Conservation (phyloP, 2,888 invertebrate genomes). For the Hesperia comma region DNA sequence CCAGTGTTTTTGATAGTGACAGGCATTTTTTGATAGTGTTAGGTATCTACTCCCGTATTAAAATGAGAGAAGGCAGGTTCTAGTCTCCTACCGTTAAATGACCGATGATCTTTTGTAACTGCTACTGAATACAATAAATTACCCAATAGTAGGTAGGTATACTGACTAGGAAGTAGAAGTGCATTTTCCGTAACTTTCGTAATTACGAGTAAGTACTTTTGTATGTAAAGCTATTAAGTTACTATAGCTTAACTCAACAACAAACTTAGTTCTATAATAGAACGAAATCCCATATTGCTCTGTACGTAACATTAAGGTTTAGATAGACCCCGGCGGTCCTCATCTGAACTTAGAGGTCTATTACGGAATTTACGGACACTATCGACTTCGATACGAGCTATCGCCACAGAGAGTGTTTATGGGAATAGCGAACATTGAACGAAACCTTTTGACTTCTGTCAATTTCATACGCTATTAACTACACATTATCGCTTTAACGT, state of each 20-base stretch:
- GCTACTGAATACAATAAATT: too few species aligned
- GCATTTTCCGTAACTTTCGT: too few species aligned
- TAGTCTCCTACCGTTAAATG: too few species aligned
- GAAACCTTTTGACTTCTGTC: constrained; percentile 40
- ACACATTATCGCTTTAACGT: constrained; percentile 26
- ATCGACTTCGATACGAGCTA: constrained; percentile 40
- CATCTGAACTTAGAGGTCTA: constrained; percentile 41
- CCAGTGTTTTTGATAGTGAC: too few species aligned
- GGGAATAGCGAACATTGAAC: constrained; percentile 36
- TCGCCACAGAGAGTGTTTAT: constrained; percentile 40
- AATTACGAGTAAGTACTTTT: too few species aligned
- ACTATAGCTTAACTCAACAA: not conserved
- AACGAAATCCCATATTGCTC: constrained; percentile 33
- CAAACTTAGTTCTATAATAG: constrained; percentile 10
- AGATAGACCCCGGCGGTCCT: constrained; percentile 38
- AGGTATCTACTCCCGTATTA: too few species aligned
- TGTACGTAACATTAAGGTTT: constrained; percentile 28
- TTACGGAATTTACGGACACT: constrained; percentile 41
- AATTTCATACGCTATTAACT: constrained; percentile 35
- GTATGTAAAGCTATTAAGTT: not conserved
- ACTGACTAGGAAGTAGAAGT: too few species aligned
- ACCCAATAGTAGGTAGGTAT: too few species aligned
- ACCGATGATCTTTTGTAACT: too few species aligned
- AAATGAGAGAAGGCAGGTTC: too few species aligned
- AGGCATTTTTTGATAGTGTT: too few species aligned